A percentile compares a stretch with the other conserved stretches of the same genome.
Evolutionary conservation across 2,797 vertebrate species (phyloP).

Genomic region (Melanotaenia boesemani): DNA sequence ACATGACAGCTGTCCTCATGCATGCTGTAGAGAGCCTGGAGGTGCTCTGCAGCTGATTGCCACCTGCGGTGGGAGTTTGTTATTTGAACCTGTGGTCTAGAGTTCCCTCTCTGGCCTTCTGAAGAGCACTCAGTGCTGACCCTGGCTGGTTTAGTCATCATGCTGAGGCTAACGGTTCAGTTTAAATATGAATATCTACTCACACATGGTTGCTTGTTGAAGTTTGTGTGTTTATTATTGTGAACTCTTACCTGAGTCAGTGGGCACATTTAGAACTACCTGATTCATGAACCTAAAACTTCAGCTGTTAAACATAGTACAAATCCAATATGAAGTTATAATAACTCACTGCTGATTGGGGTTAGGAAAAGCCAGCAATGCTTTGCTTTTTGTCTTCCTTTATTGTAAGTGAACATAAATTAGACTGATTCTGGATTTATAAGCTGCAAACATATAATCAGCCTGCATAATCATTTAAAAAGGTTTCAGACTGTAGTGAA

Average conservation of each 20-base stretch:
- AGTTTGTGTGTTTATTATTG: neutral
- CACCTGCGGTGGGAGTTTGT: constrained; percentile 79
- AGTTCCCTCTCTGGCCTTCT: constrained; percentile 74
- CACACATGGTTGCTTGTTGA: constrained; percentile 14
- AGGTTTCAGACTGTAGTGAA: constrained; percentile 37
- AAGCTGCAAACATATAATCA: constrained; percentile 67
- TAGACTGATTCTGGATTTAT: constrained; percentile 43
- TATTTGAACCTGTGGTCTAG: constrained; percentile 78
- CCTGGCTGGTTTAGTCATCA: constrained; percentile 41
- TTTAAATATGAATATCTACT: constrained; percentile 36
- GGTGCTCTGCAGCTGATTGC: constrained; percentile 72
- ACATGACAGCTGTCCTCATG: constrained; percentile 75
- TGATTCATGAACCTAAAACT: constrained; percentile 29
- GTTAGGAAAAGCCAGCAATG: constrained; percentile 60
- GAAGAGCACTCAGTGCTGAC: constrained; percentile 66
- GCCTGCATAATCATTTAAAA: constrained; percentile 44
- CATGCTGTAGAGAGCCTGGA: constrained; percentile 58
- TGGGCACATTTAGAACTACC: constrained; percentile 14
- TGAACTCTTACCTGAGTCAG: constrained; percentile 19
- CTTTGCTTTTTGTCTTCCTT: constrained; percentile 56
- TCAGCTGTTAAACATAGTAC: constrained; percentile 49
- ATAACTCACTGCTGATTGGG: constrained; percentile 62
- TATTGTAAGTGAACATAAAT: constrained; percentile 59
- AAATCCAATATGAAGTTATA: constrained; percentile 47
- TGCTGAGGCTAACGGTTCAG: constrained; percentile 16